Conservation (phyloP, 2,888 invertebrate genomes). For the Arenicola marina region DNA sequence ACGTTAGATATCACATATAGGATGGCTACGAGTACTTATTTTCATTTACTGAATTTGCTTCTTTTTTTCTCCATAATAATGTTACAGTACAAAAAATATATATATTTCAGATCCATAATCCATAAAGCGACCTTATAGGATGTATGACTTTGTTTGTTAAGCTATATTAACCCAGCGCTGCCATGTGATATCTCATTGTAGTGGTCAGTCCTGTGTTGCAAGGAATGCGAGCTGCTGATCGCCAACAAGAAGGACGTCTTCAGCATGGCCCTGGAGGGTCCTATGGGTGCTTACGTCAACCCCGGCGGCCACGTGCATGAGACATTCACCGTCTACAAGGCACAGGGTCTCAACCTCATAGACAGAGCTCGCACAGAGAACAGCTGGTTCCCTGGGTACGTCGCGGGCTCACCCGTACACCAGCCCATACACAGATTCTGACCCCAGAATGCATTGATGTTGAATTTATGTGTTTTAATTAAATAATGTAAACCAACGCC, state of each 20-base stretch:
- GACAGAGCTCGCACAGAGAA: constrained; percentile 71
- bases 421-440: background rate
- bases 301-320: constrained; percentile 80
- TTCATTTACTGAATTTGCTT: no score
- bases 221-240: constrained; percentile 47
- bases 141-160: no score
- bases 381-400: constrained; percentile 84
- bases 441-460: background rate
- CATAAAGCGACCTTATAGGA: no score
- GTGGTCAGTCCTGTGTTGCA: constrained; percentile 64
- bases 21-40: no score
- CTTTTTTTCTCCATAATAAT: no score
- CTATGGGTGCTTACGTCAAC: constrained; percentile 79
- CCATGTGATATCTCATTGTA: no score
- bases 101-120: no score
- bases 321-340: constrained; percentile 70
- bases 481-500: background rate
- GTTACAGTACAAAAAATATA: no score
- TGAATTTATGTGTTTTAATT: background rate
- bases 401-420: constrained; percentile 10
- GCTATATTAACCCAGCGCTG: no score
- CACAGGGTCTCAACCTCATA: constrained; percentile 59
- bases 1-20: no score
- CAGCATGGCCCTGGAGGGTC: constrained; percentile 80
- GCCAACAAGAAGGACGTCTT: constrained; percentile 71